Conservation (phyloP, 1,140 invertebrate genomes). For the Cecropterus lyciades region DNA sequence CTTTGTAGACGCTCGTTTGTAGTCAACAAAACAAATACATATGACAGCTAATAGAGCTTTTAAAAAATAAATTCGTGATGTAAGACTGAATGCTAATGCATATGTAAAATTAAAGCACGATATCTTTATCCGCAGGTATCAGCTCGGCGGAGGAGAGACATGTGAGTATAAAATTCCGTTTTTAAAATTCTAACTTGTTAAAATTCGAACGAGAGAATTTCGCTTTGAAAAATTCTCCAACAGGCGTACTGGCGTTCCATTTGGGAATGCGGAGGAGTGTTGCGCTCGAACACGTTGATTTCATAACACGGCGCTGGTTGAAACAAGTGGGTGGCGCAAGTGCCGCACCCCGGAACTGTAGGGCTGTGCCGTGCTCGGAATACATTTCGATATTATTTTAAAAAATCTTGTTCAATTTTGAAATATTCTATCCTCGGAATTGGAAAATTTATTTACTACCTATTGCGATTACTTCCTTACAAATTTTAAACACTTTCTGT, state of each 20-base stretch:
- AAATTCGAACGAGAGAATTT: constrained; percentile 68
- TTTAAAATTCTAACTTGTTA: constrained; percentile 63
- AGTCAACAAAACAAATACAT: neutral
- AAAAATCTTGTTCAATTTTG: neutral
- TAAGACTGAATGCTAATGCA: neutral
- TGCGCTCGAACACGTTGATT: constrained; percentile 82
- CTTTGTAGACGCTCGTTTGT: neutral
- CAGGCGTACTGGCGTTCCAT: constrained; percentile 70
- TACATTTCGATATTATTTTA: neutral
- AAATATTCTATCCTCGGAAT: too few species aligned
- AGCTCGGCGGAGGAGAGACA: constrained; percentile 88
- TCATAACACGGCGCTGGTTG: constrained; percentile 77
- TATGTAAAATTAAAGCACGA: constrained; percentile 30
- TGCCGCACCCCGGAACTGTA: constrained; percentile 57
- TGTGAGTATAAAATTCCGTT: constrained; percentile 85
- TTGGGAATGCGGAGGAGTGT: constrained; percentile 74
- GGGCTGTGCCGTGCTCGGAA: constrained; percentile 49
- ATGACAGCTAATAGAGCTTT: neutral
- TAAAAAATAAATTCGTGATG: too few species aligned
- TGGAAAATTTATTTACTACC: too few species aligned
- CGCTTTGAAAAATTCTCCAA: constrained; percentile 72
- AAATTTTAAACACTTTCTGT: too few species aligned
- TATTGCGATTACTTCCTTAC: too few species aligned
- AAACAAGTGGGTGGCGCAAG: constrained; percentile 79
- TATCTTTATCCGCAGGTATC: constrained; percentile 85